Conservation (phyloP, 2,113 vertebrate species). For the Burhinus bistriatus region DNA sequence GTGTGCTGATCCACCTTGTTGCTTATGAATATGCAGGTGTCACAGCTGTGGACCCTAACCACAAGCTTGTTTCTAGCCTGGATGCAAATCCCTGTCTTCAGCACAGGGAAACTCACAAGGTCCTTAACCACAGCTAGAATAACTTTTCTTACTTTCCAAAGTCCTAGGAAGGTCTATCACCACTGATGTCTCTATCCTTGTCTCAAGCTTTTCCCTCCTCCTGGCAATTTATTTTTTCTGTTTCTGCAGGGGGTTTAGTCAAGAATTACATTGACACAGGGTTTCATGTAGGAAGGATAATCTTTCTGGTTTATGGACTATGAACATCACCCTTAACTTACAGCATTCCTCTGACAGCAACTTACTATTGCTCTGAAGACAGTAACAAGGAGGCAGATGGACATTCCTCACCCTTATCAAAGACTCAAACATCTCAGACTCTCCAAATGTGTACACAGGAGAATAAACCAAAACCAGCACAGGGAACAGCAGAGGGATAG, state of each 20-base stretch:
- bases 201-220: background rate
- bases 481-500: background rate
- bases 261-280: background rate
- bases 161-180: background rate
- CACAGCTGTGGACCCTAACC: background rate
- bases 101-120: background rate
- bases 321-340: background rate
- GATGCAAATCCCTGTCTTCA: background rate
- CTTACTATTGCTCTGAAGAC: background rate
- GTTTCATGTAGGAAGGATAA: background rate
- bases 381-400: background rate
- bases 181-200: background rate
- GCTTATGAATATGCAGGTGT: background rate
- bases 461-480: background rate
- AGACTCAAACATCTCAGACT: background rate
- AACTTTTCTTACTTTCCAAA: background rate
- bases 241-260: background rate
- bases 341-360: background rate
- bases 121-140: background rate
- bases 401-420: background rate
- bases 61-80: background rate
- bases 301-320: background rate
- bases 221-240: background rate
- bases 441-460: background rate
- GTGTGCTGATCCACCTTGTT: fast-evolving